Conservation (phyloP, 2,113 vertebrate genomes). For the Climacteris rufus region DNA sequence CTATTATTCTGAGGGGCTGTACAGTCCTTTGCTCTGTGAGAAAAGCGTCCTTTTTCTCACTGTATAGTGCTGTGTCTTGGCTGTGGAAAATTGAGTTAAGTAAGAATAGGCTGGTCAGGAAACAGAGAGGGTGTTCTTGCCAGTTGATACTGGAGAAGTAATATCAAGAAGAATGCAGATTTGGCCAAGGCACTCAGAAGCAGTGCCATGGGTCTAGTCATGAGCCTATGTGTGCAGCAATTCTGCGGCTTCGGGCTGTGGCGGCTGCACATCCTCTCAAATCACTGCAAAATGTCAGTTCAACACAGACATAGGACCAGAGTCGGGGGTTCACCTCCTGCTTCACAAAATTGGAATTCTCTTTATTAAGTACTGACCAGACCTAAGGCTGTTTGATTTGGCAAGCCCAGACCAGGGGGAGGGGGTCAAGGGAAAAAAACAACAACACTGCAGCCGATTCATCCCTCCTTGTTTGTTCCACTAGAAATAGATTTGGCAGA, state of each 20-base stretch:
- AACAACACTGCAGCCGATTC: conserved; percentile 19
- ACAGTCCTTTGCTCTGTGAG: background rate
- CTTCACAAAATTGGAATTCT: background rate
- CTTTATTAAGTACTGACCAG: background rate
- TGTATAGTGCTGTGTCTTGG: background rate
- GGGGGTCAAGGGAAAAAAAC: background rate
- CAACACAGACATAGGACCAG: background rate
- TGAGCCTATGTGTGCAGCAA: background rate
- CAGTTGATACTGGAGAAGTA: conserved; percentile 40
- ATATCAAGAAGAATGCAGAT: conserved; percentile 36
- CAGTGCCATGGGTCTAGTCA: conserved; percentile 6
- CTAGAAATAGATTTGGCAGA: conserved; percentile 64
- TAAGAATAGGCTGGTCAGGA: conserved; percentile 31
- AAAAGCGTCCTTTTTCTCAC: background rate
- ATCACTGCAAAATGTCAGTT: background rate
- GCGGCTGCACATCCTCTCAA: background rate
- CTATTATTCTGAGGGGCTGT: background rate
- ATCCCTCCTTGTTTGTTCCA: conserved; percentile 57
- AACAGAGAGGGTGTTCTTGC: background rate
- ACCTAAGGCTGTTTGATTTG: conserved; percentile 28
- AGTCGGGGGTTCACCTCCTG: background rate
- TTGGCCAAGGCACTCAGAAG: background rate
- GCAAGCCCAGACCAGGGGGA: background rate
- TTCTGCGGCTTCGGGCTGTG: background rate
- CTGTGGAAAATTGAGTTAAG: background rate